Base-by-base conservation (phyloP, 2,888 invertebrate species). In the Acleris sparsana region DNA sequence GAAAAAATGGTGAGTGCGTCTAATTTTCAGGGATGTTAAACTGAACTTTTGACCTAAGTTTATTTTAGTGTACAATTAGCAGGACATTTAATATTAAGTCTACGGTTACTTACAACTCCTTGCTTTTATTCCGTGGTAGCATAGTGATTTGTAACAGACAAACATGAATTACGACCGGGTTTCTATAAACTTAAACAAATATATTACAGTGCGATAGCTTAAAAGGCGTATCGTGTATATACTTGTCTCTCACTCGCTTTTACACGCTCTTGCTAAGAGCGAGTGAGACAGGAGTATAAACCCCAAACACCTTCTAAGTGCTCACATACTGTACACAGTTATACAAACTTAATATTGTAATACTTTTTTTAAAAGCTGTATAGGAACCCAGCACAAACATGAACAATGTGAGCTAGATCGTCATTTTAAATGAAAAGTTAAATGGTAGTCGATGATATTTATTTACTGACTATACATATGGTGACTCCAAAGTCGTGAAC, bases 31-130 rank as follows among this genome's bases (percentile, higher is more conserved):
- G 49, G 53, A 57, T 46, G 7, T 33, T 53, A 2, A 53, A 63
- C 53, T 53, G 22, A 64, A 29, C n/a, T 55, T 58, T 64, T 55
- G 53, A 49, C 59, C 53, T 60, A 53, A 57, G n/a, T 44, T 49
- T 44, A 46, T 17, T n/a, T 25, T 53, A 58, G 33, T 18, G 53
- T 53, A 33, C 16, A 43, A 55, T 43, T 55, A 16, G 53, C 53
- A 60, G 53, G 59, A 64, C 53, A 64, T 64, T 53, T 64, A 59
- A 20, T 62, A 62, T 53, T 17, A 64, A 64, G 18, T 59, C 49
- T 64, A 60, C 60, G 71, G 72, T 84, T 91, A 92, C 92, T 92
- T 89, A 92, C 92, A 88, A 91, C 87, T 89, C 91, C 91, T 84
- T 92, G 92, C 92, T 92, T 88, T 58, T 55, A 60, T 78, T 86